Percentiles rank a stretch among this genome's conserved stretches.
These are phyloP conservation scores for Corynorhinus townsendii DNA, from an alignment of 2,113 vertebrate species.

Conservation along the genomic window DNA sequence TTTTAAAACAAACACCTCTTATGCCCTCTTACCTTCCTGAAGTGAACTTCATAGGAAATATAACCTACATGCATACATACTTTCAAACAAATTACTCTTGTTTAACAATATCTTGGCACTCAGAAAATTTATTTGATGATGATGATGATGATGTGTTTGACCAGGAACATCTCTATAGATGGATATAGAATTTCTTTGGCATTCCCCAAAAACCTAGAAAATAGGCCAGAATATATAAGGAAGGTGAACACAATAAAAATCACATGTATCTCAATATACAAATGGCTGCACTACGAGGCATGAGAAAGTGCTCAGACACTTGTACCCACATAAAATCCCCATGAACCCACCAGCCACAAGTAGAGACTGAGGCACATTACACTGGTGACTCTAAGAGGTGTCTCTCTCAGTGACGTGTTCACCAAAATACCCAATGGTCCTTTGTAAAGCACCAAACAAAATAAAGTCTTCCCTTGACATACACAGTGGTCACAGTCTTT, in stretches of 20 bases:
- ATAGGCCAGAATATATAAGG: constrained; percentile 29
- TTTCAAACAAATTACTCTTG: not conserved
- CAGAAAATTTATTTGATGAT: not conserved
- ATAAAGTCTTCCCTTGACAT: not conserved
- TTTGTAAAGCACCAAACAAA: not conserved
- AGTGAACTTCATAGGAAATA: not conserved
- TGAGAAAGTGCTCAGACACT: not conserved
- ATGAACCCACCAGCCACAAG: not conserved
- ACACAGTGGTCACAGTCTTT: not conserved
- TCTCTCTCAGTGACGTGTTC: not conserved
- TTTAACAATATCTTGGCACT: not conserved
- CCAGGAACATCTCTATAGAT: not conserved
- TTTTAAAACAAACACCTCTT: not conserved
- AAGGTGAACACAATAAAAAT: not conserved
- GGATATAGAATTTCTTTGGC: constrained; percentile 29
- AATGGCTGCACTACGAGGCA: not conserved
- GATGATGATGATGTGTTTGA: not conserved
- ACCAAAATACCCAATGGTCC: not conserved
- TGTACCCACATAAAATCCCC: not conserved
- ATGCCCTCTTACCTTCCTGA: not conserved
- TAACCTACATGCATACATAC: not conserved
- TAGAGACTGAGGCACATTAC: not conserved
- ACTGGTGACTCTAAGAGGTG: not conserved
- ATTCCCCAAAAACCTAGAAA: constrained; percentile 68
- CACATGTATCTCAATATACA: not conserved